phyloP scores from a whole-genome alignment of 2,113 vertebrate genomes.

The Caloenas nicobarica region DNA sequence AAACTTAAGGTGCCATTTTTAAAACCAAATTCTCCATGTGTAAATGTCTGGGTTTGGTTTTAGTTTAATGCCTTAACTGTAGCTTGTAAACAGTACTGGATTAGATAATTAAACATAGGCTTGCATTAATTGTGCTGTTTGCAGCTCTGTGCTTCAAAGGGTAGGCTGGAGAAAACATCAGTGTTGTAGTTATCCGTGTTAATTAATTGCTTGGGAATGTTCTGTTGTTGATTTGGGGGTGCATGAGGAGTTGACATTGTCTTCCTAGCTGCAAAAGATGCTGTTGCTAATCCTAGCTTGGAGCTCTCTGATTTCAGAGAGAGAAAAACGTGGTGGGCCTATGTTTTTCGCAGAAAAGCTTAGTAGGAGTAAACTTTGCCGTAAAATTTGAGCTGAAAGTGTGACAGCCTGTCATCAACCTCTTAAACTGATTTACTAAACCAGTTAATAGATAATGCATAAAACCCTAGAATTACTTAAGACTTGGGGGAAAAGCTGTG shows the following conservation, averaged over 20 bases:
- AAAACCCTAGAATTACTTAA: background rate
- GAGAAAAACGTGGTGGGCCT: background rate
- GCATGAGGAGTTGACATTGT: background rate
- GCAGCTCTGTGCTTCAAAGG: background rate
- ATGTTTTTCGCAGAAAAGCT: background rate
- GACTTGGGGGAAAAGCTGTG: background rate
- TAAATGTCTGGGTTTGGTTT: background rate
- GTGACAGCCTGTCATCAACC: background rate
- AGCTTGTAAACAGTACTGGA: background rate
- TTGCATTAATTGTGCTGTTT: background rate
- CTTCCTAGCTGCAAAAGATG: fast-evolving
- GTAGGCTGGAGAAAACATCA: background rate
- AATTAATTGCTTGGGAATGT: background rate
- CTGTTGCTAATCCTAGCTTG: background rate
- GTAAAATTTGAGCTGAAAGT: background rate
- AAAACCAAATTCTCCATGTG: background rate
- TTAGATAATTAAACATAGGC: background rate
- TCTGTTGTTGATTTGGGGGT: background rate
- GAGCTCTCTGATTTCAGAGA: background rate
- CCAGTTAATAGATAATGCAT: background rate
- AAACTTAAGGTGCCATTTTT: background rate
- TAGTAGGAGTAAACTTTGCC: background rate
- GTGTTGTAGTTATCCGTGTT: background rate
- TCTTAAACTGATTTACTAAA: background rate
- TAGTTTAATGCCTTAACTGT: background rate